These are phyloP conservation scores for Tetrax tetrax DNA, from an alignment of 2,113 vertebrate species.

Conservation along the genomic window DNA sequence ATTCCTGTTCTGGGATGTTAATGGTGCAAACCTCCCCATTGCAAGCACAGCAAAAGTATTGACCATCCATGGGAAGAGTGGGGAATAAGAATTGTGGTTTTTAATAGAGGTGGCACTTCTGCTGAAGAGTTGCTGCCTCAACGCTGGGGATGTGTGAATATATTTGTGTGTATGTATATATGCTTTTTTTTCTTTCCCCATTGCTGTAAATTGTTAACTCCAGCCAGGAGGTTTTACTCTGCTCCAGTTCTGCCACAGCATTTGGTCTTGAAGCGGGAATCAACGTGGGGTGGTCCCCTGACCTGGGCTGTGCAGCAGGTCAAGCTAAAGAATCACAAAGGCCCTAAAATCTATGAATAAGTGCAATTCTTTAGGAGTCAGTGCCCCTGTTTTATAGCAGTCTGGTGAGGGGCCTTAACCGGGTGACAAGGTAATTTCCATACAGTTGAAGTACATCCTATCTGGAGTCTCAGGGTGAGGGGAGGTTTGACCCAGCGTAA, in stretches of 20 bases:
- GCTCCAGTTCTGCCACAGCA: background rate
- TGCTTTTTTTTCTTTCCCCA: fast-evolving
- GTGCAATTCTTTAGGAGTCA: constrained; percentile 46
- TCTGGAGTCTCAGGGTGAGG: background rate
- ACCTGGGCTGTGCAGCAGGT: constrained; percentile 19
- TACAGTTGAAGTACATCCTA: constrained; percentile 4
- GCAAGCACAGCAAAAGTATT: background rate
- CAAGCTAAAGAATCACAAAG: constrained; percentile 52
- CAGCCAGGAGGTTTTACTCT: background rate
- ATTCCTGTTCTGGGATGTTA: background rate
- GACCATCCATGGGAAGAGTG: background rate
- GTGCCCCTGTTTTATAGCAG: constrained; percentile 44
- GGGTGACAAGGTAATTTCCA: constrained; percentile 39
- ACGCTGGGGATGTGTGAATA: background rate
- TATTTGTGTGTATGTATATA: fast-evolving
- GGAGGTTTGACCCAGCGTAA: background rate
- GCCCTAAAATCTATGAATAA: constrained; percentile 56
- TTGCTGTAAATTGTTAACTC: background rate
- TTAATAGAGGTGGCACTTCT: background rate
- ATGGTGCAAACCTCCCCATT: background rate
- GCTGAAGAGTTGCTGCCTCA: background rate
- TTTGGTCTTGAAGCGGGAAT: background rate
- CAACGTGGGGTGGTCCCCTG: constrained; percentile 10
- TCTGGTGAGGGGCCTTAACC: constrained; percentile 16
- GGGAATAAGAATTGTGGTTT: background rate